A percentile compares a stretch with the other conserved stretches of the same genome.
phyloP scores from a whole-genome alignment of 2,797 vertebrate genomes.

The Hyperoplus immaculatus region DNA sequence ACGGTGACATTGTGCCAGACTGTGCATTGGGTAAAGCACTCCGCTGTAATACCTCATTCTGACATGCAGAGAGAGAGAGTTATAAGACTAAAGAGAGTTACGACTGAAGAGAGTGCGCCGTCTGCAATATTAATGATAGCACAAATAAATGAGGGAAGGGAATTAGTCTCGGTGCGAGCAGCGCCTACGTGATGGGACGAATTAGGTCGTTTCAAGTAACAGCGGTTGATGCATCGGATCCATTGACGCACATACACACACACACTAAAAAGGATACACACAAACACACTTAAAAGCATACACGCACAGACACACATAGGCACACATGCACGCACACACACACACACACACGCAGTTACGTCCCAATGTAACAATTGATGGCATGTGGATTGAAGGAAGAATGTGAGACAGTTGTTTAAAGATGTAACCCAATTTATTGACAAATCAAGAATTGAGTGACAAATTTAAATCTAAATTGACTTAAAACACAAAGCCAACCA shows the following conservation, averaged over 20 bases:
- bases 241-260: conserved; percentile 37
- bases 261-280: conserved; percentile 14
- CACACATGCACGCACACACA: too few species aligned
- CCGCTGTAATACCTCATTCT: conserved; percentile 56
- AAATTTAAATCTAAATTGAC: too few species aligned
- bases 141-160: conserved; percentile 80
- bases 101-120: conserved; percentile 64
- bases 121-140: conserved; percentile 83
- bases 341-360: too few species aligned
- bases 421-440: too few species aligned
- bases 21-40: conserved; percentile 41
- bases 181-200: conserved; percentile 71
- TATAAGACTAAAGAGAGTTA: conserved; percentile 40
- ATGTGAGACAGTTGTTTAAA: too few species aligned
- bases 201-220: conserved; percentile 74
- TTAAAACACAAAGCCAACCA: too few species aligned
- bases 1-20: conserved; percentile 46
- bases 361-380: too few species aligned
- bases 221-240: conserved; percentile 32
- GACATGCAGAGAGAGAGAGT: conserved; percentile 23
- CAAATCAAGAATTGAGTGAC: too few species aligned
- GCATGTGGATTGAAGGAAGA: too few species aligned
- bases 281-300: too few species aligned
- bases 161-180: conserved; percentile 70
- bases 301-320: too few species aligned